Evolutionary conservation across 2,797 vertebrate species (phyloP).

Genomic region (Presbytis comata): DNA sequence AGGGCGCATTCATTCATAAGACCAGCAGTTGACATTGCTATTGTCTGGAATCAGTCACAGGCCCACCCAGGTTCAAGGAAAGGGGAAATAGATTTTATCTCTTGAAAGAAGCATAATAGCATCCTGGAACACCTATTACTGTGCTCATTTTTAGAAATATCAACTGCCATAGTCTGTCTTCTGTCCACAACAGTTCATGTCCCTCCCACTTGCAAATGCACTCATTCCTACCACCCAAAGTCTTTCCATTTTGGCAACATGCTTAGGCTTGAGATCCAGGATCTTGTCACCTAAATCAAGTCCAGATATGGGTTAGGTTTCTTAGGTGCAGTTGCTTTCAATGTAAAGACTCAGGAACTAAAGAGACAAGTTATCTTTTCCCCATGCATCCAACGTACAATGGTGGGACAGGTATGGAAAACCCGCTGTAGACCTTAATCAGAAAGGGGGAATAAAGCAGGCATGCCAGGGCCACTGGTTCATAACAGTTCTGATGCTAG

Average conservation of each 20-base stretch:
- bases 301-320: not conserved
- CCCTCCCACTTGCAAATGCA: not conserved
- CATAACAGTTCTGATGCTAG: not conserved
- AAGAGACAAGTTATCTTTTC: not conserved
- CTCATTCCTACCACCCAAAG: not conserved
- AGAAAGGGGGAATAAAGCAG: not conserved
- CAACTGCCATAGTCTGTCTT: not conserved
- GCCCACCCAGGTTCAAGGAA: not conserved
- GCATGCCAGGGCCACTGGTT: not conserved
- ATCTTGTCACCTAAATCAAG: not conserved
- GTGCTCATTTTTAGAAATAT: not conserved
- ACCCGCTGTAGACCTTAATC: not conserved
- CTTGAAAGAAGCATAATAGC: not conserved
- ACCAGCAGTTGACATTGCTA: not conserved
- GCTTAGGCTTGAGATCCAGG: not conserved
- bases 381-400: not conserved
- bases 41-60: not conserved
- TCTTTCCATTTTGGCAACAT: not conserved
- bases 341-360: not conserved
- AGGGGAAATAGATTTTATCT: not conserved
- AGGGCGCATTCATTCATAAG: not conserved
- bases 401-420: not conserved
- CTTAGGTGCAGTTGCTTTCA: not conserved
- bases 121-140: not conserved
- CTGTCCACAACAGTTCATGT: not conserved